Percentiles rank a stretch among this genome's conserved stretches.
Evolutionary conservation across 2,113 vertebrate genomes (phyloP).

Genomic region (Lates calcarifer): DNA sequence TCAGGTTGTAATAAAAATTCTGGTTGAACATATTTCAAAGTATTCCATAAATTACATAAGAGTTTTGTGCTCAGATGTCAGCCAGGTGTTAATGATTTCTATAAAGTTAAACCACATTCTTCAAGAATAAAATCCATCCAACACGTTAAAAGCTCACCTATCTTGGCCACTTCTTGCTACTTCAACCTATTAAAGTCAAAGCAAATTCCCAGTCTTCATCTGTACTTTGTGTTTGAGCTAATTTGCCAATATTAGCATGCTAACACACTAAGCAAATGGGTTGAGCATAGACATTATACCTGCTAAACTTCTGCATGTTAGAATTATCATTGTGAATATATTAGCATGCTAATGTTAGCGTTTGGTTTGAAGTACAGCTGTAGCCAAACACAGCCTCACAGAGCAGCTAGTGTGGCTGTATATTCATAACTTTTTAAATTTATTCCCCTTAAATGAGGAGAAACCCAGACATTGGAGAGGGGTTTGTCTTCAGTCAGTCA

Average conservation of each 20-base stretch:
- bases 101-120: not conserved
- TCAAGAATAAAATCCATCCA: not conserved
- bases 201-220: not conserved
- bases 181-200: not conserved
- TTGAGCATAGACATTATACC: not conserved
- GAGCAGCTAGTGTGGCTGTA: not conserved
- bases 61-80: not conserved
- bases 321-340: not conserved
- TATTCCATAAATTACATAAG: no score
- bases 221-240: not conserved
- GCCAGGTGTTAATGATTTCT: not conserved
- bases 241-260: not conserved
- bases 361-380: not conserved
- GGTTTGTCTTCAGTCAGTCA: slow-evolving; percentile 43
- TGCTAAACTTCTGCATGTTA: not conserved
- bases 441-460: not conserved
- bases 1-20: no score
- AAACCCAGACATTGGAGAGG: not conserved
- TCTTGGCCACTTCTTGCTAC: not conserved
- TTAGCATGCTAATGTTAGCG: slow-evolving; percentile 9
- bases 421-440: not conserved
- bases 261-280: not conserved
- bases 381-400: not conserved
- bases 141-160: not conserved
- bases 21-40: no score